Evolutionary conservation across 1,140 invertebrate genomes (phyloP).

Genomic region (Ceratosolen solmsi): DNA sequence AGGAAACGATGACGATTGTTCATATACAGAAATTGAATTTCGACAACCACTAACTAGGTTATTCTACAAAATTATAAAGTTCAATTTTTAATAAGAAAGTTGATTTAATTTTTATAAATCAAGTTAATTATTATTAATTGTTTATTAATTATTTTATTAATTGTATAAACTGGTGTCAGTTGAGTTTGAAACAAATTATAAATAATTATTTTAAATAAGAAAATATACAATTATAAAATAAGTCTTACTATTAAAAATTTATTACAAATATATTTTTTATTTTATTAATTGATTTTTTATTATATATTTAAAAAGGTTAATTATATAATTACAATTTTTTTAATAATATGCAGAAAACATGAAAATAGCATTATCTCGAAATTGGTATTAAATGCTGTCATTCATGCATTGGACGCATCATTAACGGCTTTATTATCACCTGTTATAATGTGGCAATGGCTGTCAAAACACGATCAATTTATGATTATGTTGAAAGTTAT

Average conservation of each 20-base stretch:
- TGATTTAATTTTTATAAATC: too few relatives aligned
- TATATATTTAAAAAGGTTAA: too few relatives aligned
- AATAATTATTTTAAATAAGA: neutral
- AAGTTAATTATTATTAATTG: too few relatives aligned
- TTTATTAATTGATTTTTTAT: neutral
- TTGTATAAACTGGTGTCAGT: too few relatives aligned
- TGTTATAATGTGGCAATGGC: conserved; percentile 54
- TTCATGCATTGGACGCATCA: conserved; percentile 55
- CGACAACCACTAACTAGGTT: conserved; percentile 10
- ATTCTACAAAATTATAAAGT: neutral
- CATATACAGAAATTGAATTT: conserved; percentile 5
- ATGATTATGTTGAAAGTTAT: conserved; percentile 51
- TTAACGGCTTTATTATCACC: conserved; percentile 54
- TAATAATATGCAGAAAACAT: neutral
- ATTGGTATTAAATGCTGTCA: conserved; percentile 50
- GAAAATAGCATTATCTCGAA: conserved; percentile 25
- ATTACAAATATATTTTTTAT: too few relatives aligned
- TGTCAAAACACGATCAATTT: conserved; percentile 53
- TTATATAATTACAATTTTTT: neutral
- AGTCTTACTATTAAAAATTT: neutral
- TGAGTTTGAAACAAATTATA: neutral
- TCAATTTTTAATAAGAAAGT: neutral
- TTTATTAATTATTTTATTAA: neutral
- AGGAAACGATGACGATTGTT: conserved; percentile 1
- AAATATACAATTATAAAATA: neutral